Evolutionary conservation across 2,888 invertebrate species (phyloP), one percentile per base, ranked within the genome.

Genomic region (Podabrus alpinus): DNA sequence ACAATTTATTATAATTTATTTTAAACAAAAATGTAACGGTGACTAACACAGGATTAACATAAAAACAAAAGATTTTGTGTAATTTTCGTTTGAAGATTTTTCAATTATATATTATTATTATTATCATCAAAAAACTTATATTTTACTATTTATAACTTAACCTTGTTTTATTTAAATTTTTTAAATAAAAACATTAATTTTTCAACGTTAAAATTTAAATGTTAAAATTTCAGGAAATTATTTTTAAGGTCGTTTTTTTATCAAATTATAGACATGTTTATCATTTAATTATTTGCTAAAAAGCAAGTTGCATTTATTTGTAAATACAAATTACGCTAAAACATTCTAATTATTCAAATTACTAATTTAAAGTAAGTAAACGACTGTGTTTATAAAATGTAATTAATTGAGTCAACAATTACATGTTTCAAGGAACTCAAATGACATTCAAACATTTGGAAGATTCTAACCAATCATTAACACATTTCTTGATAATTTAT

Each of bases 181-280:
- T 21, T 21, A 45, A 45, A 45, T 45, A 45, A 45, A 45, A 45
- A n/a, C 45, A 45, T 45, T 45, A 45, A 45, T 45, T 45, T 45
- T 45, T 45, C 45, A n/a, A n/a, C 45, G 7, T 45, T 5, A 13
- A 1, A 64, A 64, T 64, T 64, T 64, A 64, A 64, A 64, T 64
- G 62, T 64, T 21, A 64, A 64, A 19, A 64, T n/a, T 64, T 64
- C 62, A 64, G 62, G 62, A 64, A 64, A 21, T 17, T 19, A 64
- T 64, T 17, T 61, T 19, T 64, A 64, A 64, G 62, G 62, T 64
- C 21, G 21, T n/a, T 64, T 64, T n/a, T 64, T 64, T 64, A 64
- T 5, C 45, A n/a, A 45, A 45, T 45, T 45, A 45, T 45, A n/a
- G n/a, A n/a, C 45, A 45, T 45, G 45, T 45, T 45, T 45, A 45